Conservation (phyloP, 2,888 invertebrate species). For the Drosophila mulleri region DNA sequence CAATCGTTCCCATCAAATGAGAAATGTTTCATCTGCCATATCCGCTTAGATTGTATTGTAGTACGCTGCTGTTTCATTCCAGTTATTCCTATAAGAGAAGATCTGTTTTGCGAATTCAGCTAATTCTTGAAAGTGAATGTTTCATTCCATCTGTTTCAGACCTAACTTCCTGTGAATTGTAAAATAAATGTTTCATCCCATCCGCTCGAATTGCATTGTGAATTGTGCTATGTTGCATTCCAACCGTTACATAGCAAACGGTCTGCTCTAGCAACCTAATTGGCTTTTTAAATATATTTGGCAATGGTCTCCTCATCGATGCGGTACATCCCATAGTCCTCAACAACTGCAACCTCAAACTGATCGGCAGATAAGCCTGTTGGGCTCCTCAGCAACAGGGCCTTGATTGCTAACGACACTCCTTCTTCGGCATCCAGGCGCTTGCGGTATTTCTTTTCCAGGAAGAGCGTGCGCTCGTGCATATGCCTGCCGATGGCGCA, state of each 20-base stretch:
- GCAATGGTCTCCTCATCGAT: background rate
- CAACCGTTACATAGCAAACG: background rate
- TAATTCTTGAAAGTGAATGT: background rate
- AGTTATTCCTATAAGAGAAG: background rate
- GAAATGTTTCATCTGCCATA: too few species aligned
- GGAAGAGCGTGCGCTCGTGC: background rate
- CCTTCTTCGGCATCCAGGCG: background rate
- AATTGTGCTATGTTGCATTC: background rate
- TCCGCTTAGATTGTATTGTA: too few species aligned
- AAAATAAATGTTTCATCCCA: background rate
- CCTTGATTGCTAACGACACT: background rate
- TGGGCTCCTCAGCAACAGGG: background rate
- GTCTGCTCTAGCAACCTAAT: too few species aligned
- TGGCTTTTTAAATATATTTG: background rate
- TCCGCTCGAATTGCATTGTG: background rate
- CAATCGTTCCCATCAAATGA: too few species aligned
- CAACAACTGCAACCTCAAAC: background rate
- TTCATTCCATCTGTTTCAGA: background rate
- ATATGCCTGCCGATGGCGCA: background rate
- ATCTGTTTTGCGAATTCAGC: background rate
- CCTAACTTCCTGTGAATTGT: background rate
- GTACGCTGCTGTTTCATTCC: too few species aligned
- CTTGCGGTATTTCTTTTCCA: background rate
- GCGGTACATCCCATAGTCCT: accelerated
- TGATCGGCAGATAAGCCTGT: accelerated